phyloP scores from a whole-genome alignment of 2,888 invertebrate genomes.

The Latrodectus hesperus region DNA sequence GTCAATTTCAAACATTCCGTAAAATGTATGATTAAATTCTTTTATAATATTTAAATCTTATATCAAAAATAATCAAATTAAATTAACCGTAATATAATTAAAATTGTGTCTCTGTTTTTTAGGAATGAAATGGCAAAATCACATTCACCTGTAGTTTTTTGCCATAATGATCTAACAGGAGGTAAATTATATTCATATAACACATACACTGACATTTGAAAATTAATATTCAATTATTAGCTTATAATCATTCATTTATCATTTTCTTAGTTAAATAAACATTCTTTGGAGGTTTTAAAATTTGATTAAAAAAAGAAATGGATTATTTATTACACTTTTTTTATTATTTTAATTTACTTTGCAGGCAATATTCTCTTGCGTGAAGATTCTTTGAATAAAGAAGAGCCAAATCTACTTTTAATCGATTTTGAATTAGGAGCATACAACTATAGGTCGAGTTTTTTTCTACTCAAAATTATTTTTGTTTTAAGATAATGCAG shows the following conservation, averaged over 20 bases:
- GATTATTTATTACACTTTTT: neutral
- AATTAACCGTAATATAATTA: neutral
- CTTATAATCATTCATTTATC: neutral
- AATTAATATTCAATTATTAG: too few relatives aligned
- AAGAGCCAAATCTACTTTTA: constrained; percentile 79
- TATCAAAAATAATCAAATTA: neutral
- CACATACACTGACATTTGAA: neutral
- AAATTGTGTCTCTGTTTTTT: neutral
- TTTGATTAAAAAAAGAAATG: neutral
- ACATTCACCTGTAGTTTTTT: constrained; percentile 32
- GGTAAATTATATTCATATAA: constrained; percentile 78
- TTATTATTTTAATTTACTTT: constrained; percentile 35
- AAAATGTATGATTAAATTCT: too few relatives aligned
- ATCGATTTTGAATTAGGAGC: constrained; percentile 97
- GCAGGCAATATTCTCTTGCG: constrained; percentile 74
- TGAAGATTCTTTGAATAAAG: constrained; percentile 75
- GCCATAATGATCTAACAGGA: constrained; percentile 94
- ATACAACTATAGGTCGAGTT: constrained; percentile 83
- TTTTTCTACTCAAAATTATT: neutral
- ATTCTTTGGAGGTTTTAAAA: neutral
- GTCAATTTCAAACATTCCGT: too few relatives aligned
- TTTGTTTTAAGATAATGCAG: too few relatives aligned
- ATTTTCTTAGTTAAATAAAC: neutral
- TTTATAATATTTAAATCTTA: too few relatives aligned
- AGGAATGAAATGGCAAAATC: constrained; percentile 44